phyloP scores from a whole-genome alignment of 2,113 vertebrate species.

The Tyto alba region DNA sequence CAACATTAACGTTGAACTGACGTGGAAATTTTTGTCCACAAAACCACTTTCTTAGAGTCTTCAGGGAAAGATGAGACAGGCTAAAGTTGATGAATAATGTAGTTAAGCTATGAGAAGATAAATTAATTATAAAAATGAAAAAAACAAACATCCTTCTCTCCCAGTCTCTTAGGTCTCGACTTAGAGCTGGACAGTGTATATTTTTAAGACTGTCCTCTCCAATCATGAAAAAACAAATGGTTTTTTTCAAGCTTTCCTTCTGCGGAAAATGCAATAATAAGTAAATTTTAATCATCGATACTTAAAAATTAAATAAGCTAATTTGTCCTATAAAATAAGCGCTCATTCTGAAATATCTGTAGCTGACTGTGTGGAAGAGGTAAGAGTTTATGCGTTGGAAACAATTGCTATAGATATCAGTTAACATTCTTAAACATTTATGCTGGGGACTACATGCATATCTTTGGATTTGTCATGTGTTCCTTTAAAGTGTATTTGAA shows the following conservation, averaged over 20 bases:
- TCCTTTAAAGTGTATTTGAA: background rate
- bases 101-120: background rate
- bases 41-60: background rate
- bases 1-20: background rate
- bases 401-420: background rate
- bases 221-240: background rate
- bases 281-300: background rate
- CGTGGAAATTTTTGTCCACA: background rate
- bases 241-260: background rate
- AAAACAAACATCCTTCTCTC: background rate
- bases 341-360: background rate
- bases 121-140: background rate
- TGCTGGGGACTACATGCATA: background rate
- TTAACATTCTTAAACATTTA: background rate
- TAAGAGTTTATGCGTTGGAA: background rate
- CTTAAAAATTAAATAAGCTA: background rate
- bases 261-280: background rate
- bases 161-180: background rate
- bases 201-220: background rate
- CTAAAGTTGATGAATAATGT: background rate
- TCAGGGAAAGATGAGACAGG: background rate
- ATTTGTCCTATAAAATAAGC: background rate
- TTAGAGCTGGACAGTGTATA: background rate
- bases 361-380: background rate
- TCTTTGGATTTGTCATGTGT: background rate